Base-by-base conservation (phyloP, 1,140 invertebrate genomes). In the Heterodera carotae region DNA sequence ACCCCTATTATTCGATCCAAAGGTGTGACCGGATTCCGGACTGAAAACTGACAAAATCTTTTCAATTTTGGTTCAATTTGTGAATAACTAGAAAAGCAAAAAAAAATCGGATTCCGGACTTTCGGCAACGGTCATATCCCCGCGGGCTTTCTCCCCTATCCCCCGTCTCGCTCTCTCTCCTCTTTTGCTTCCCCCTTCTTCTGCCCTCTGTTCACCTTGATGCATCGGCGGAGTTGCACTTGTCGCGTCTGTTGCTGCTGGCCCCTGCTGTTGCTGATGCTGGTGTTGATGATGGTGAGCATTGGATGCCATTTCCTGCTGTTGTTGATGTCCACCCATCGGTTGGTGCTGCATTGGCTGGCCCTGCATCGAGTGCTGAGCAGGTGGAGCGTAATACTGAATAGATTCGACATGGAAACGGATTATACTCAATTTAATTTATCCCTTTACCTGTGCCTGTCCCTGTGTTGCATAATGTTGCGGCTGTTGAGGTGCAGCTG, bases 321-420 rank as follows among this genome's bases (percentile, higher is more conserved):
- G 36, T 33, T 25, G 70, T 60, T 48, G 70, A 18, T 78, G 76
- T 33, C 56, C 69, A 33, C 68, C 15, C 27, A 64, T 59, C 31
- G 36, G 64, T 34, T 62, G 71, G 18, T 60, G 75, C 70, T 12
- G 75, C 25, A 31, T 72, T 27, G 53, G 75, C 10, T 76, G 75
- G 69, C 69, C 69, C 31, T 31, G 69, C 7, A 71, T 4, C 12
- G 69, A 36, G 12, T 77, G 70, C 27, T 77, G 76, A 25, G 48
- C 8, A 15, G 76, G 25, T 31, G 76, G 76, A 5, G 78, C 12
- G 22, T 80, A 79, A 36, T 79, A 67, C 79, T 29, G 60, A 80
- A 43, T 43, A 43, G 39, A 10, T 43, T 10, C 15, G 39, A 0
- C 15, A 2, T 1, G 48, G 5, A 22, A 56, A 56, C 15, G 22